These are phyloP conservation scores for Zeugodacus cucurbitae DNA, from an alignment of 1,140 invertebrate species.

Conservation along the genomic window DNA sequence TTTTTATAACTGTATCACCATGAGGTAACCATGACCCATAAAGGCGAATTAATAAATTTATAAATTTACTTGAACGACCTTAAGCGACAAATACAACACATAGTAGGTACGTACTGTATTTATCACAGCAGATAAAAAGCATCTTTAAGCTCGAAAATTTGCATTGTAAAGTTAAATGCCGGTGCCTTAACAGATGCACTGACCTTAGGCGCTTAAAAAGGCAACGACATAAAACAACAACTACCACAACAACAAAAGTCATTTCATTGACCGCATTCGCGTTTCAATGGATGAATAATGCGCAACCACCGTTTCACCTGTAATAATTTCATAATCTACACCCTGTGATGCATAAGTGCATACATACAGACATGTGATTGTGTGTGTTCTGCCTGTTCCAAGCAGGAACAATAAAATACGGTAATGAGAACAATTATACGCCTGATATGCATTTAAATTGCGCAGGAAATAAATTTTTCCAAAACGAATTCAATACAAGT, in stretches of 20 bases:
- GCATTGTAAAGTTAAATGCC: not conserved
- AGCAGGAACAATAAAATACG: not conserved
- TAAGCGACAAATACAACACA: no score
- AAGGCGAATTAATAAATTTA: no score
- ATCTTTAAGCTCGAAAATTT: no score
- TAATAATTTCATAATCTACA: not conserved
- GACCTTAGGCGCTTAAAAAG: not conserved
- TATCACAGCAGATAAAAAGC: no score
- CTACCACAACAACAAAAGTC: not conserved
- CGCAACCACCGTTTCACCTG: not conserved
- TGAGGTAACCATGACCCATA: no score
- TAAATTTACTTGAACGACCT: no score
- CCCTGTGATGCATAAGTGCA: no score
- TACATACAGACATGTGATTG: no score
- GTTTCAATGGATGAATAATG: not conserved
- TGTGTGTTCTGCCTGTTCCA: not conserved
- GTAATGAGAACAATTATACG: not conserved
- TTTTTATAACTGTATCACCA: no score
- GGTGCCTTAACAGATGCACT: not conserved
- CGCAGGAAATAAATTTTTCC: not conserved
- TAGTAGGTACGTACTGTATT: no score
- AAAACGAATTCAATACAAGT: not conserved
- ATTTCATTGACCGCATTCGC: not conserved
- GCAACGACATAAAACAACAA: not conserved
- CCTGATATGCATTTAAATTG: slow-evolving; percentile 1